Conservation (phyloP, 2,113 vertebrate species). For the Xyliphius kryptos region DNA sequence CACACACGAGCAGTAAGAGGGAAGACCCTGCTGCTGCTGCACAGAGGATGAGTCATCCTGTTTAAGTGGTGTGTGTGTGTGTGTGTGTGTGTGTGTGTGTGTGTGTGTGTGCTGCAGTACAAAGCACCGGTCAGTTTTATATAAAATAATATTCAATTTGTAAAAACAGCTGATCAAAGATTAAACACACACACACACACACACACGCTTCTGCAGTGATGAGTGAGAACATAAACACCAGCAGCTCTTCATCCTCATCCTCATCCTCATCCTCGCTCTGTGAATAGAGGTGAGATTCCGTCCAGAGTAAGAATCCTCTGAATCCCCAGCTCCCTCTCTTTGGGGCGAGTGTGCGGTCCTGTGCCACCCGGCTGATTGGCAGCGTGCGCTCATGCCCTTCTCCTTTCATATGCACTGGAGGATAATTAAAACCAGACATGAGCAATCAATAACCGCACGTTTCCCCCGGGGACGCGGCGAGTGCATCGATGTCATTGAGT, state of each 20-base stretch:
- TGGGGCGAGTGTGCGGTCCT: too few relatives aligned
- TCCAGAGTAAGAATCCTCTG: not conserved
- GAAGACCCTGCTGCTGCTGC: too few relatives aligned
- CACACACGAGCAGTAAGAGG: too few relatives aligned
- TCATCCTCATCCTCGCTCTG: too few relatives aligned
- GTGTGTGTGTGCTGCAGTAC: not conserved
- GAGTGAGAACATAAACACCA: too few relatives aligned
- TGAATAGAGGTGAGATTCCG: not conserved
- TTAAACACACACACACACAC: too few relatives aligned
- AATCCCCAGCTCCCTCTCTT: not conserved
- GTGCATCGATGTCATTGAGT: not conserved
- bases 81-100: constrained; percentile 3
- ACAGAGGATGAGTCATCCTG: too few relatives aligned
- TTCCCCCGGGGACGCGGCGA: constrained; percentile 10
- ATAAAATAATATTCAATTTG: not conserved
- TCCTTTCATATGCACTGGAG: constrained; percentile 30
- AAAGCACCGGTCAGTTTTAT: not conserved
- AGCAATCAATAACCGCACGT: constrained; percentile 34
- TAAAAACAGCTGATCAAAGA: too few relatives aligned
- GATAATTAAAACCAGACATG: constrained; percentile 41
- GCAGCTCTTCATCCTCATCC: too few relatives aligned
- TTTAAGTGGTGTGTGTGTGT: not conserved
- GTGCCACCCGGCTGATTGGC: constrained; percentile 16
- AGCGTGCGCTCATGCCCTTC: constrained; percentile 12
- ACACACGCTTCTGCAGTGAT: too few relatives aligned